These are phyloP conservation scores for Macropis europaea DNA, from an alignment of 2,888 invertebrate species.

Conservation along the genomic window DNA sequence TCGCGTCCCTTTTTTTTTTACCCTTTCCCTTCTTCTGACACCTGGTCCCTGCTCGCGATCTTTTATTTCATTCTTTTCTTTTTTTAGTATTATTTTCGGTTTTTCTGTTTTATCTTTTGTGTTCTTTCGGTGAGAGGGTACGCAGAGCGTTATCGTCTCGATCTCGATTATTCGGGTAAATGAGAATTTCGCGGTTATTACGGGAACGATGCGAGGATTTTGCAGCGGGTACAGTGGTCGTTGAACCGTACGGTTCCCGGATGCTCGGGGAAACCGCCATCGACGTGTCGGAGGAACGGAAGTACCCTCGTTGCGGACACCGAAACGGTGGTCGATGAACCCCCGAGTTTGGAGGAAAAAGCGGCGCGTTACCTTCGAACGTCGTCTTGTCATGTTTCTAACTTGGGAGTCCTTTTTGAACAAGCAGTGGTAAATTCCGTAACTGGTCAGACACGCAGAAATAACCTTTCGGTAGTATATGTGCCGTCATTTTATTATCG, in stretches of 20 bases:
- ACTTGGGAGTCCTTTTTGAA: too few species aligned
- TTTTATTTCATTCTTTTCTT: not conserved
- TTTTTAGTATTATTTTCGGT: not conserved
- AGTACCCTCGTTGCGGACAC: not conserved
- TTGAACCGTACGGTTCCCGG: slow-evolving; percentile 35
- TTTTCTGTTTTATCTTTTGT: not conserved
- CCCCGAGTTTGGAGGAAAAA: too few species aligned
- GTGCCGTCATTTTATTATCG: too few species aligned
- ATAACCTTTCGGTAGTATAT: too few species aligned
- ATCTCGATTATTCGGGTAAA: slow-evolving; percentile 42
- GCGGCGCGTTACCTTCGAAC: too few species aligned
- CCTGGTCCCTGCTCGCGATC: slow-evolving; percentile 4
- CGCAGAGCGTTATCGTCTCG: slow-evolving; percentile 22
- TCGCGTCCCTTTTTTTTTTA: not conserved
- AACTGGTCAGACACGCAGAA: too few species aligned
- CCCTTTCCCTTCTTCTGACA: slow-evolving; percentile 2
- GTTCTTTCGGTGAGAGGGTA: not conserved
- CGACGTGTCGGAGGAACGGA: slow-evolving; percentile 1
- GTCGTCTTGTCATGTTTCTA: too few species aligned
- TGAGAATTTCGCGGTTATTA: slow-evolving; percentile 49
- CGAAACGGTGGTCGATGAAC: not conserved
- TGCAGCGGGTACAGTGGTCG: slow-evolving; percentile 20
- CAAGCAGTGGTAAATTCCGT: too few species aligned
- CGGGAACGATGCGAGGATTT: slow-evolving; percentile 18
- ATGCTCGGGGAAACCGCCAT: slow-evolving; percentile 22